phyloP scores from a whole-genome alignment of 2,888 invertebrate species.

The Drosophila testacea region DNA sequence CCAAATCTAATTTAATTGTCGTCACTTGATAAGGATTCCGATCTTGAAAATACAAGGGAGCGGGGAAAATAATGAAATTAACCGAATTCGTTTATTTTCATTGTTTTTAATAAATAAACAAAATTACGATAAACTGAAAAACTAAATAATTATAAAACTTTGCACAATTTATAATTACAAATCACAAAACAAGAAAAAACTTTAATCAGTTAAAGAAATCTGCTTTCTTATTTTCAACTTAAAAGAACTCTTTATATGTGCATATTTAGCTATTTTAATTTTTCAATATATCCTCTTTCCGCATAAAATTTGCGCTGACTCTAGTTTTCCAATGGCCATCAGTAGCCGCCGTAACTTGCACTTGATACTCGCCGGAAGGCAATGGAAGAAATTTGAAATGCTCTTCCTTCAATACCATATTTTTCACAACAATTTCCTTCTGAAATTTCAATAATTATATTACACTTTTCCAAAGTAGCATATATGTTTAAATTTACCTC shows the following conservation, averaged over 20 bases:
- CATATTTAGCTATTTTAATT: background rate
- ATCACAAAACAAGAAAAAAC: no score
- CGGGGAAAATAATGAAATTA: no score
- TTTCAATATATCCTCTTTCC: conserved; percentile 3
- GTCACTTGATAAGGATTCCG: background rate
- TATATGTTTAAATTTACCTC: background rate
- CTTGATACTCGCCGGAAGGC: conserved; percentile 41
- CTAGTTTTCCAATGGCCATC: conserved; percentile 23
- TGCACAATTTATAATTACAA: no score
- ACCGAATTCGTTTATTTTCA: no score
- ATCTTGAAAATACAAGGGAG: background rate
- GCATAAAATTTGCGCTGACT: background rate
- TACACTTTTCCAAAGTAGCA: background rate
- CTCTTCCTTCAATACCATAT: conserved; percentile 1
- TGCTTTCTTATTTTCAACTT: no score
- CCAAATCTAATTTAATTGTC: conserved; percentile 8
- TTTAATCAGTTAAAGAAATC: no score
- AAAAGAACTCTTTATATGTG: no score
- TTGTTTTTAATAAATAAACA: no score
- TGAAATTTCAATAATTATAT: conserved; percentile 7
- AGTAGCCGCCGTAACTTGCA: conserved; percentile 7
- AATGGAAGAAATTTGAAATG: conserved; percentile 16
- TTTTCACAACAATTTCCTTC: conserved; percentile 27
- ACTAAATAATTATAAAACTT: no score
- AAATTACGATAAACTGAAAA: no score